Percentiles rank a stretch among this genome's conserved stretches.
These are phyloP conservation scores for Fissipunctia ypsillon DNA, from an alignment of 2,888 invertebrate genomes.

Conservation along the genomic window DNA sequence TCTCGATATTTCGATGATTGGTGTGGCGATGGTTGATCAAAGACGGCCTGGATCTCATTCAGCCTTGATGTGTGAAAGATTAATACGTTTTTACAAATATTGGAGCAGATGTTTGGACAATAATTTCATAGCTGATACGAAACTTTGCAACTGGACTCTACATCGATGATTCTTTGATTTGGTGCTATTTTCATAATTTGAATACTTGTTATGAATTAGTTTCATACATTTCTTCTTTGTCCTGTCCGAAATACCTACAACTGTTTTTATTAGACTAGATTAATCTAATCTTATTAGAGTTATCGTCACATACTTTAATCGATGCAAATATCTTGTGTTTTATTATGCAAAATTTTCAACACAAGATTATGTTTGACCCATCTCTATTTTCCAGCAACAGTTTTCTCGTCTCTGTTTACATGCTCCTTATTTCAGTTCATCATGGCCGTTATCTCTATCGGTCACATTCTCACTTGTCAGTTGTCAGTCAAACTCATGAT, in stretches of 20 bases:
- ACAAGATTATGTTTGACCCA: conserved; percentile 15
- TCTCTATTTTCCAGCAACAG: conserved; percentile 6
- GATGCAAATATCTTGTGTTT: not conserved
- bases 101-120: conserved; percentile 70
- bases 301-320: not conserved
- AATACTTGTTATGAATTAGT: not conserved
- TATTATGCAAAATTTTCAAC: not conserved
- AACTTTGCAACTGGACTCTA: conserved; percentile 63
- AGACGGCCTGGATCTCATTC: conserved; percentile 69
- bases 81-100: conserved; percentile 75
- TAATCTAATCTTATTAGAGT: too few relatives aligned
- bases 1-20: conserved; percentile 73
- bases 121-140: conserved; percentile 59
- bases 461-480: conserved; percentile 45
- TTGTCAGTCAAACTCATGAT: conserved; percentile 40
- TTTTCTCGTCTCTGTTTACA: conserved; percentile 24
- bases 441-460: conserved; percentile 39
- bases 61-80: conserved; percentile 70
- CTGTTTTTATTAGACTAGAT: not conserved
- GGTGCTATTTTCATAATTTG: conserved; percentile 22
- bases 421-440: conserved; percentile 16
- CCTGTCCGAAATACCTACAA: not conserved
- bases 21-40: conserved; percentile 76
- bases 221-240: not conserved
- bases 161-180: conserved; percentile 43